phyloP scores from a whole-genome alignment of 2,113 vertebrate genomes.

The Gobio gobio region DNA sequence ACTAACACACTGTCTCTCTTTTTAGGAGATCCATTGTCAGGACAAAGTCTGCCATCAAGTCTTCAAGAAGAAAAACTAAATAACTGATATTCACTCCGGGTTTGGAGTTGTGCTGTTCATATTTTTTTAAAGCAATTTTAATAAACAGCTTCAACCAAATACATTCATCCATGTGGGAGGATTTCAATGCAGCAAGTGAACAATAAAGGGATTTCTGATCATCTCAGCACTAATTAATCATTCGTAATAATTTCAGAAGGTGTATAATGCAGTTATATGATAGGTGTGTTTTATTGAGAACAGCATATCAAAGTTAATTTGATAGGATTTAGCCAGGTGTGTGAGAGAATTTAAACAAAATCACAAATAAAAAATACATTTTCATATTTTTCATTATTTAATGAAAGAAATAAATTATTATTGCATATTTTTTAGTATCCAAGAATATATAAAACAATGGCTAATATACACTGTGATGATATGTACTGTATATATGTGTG shows the following conservation, averaged over 20 bases:
- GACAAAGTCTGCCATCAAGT: conserved; percentile 90
- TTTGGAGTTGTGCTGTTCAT: conserved; percentile 31
- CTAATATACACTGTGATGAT: too few relatives aligned
- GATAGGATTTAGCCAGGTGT: background rate
- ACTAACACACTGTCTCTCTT: background rate
- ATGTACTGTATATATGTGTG: too few relatives aligned
- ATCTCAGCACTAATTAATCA: background rate
- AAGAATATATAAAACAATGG: too few relatives aligned
- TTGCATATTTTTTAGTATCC: too few relatives aligned
- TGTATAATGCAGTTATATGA: background rate
- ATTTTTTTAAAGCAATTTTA: conserved; percentile 20
- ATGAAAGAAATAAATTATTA: too few relatives aligned
- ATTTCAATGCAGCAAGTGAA: background rate
- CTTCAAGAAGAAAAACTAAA: conserved; percentile 83
- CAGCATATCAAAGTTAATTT: background rate
- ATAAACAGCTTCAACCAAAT: conserved; percentile 30
- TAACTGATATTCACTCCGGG: conserved; percentile 14
- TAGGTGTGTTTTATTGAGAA: conserved; percentile 2
- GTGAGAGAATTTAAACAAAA: too few relatives aligned
- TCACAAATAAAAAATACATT: too few relatives aligned
- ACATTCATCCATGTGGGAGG: background rate
- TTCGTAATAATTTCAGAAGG: background rate
- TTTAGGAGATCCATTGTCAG: conserved; percentile 85
- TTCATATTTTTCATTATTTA: too few relatives aligned
- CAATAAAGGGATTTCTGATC: background rate